Conservation (phyloP, 2,797 vertebrate genomes). For the Lerista edwardsae region DNA sequence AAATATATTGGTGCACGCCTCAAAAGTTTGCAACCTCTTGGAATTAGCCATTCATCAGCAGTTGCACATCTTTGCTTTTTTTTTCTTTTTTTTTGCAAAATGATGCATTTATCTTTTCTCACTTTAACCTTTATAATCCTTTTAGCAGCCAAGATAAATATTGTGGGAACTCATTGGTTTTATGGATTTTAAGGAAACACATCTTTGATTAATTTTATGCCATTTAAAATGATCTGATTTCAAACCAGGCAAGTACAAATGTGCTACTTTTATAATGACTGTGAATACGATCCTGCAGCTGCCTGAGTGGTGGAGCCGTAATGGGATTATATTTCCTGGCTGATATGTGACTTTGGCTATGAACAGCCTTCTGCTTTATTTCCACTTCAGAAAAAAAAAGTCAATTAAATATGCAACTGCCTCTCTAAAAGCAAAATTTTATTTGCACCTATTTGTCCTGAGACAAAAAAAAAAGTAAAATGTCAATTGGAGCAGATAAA, state of each 20-base stretch:
- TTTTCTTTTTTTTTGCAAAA: slow-evolving; percentile 35
- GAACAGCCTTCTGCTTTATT: slow-evolving; percentile 3
- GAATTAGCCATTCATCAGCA: slow-evolving; percentile 25
- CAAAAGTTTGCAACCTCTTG: slow-evolving; percentile 23
- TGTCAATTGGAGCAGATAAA: fast-evolving
- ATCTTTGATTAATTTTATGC: slow-evolving; percentile 19
- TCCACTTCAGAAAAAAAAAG: slow-evolving; percentile 43
- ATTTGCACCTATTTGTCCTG: slow-evolving; percentile 2
- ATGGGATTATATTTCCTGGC: slow-evolving; percentile 20
- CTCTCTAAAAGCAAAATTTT: slow-evolving; percentile 22
- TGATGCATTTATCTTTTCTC: slow-evolving; percentile 24
- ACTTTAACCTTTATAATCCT: slow-evolving; percentile 16
- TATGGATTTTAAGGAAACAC: slow-evolving; percentile 28
- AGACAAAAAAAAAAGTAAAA: not conserved
- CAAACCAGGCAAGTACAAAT: slow-evolving; percentile 35
- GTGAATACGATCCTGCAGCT: slow-evolving; percentile 42
- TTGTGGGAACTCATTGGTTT: not conserved
- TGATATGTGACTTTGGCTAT: slow-evolving; percentile 23
- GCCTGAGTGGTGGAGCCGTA: slow-evolving; percentile 12
- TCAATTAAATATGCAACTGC: not conserved
- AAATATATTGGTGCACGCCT: not conserved
- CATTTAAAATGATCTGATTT: slow-evolving; percentile 39
- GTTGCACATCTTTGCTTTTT: not conserved
- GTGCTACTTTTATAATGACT: slow-evolving; percentile 45
- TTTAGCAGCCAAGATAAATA: slow-evolving; percentile 37